Conservation (phyloP, 2,888 invertebrate species). For the Protodeltote pygarga region DNA sequence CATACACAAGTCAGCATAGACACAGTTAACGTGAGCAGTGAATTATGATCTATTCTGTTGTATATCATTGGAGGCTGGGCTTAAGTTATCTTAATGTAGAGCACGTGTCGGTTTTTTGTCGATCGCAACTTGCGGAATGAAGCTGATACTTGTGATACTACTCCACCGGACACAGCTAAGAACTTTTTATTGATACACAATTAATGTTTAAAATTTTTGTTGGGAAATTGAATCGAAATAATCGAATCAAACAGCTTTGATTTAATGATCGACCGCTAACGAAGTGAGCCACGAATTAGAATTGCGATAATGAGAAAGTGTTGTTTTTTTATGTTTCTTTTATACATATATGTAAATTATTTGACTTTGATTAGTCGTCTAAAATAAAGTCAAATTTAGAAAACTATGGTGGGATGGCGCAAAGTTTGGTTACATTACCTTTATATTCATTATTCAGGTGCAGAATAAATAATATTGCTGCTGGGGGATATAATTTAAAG, state of each 20-base stretch:
- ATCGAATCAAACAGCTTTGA: constrained; percentile 37
- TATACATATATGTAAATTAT: constrained; percentile 4
- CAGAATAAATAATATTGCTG: no score
- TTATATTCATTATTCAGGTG: no score
- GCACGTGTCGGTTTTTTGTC: constrained; percentile 46
- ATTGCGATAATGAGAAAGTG: constrained; percentile 30
- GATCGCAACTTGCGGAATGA: constrained; percentile 36
- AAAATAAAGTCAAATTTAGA: not conserved
- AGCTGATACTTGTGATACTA: constrained; percentile 38
- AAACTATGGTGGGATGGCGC: no score
- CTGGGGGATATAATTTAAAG: no score
- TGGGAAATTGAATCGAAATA: constrained; percentile 41
- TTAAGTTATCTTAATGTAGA: constrained; percentile 43
- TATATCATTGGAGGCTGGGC: constrained; percentile 33
- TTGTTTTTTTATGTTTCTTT: constrained; percentile 8
- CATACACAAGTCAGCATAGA: constrained; percentile 27
- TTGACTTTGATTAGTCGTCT: not conserved
- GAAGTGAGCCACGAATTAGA: constrained; percentile 25
- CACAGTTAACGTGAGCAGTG: constrained; percentile 33
- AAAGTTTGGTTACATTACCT: no score
- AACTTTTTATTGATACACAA: constrained; percentile 41
- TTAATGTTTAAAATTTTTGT: constrained; percentile 41
- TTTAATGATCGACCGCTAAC: constrained; percentile 36
- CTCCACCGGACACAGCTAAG: constrained; percentile 35
- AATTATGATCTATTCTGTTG: constrained; percentile 40